Evolutionary conservation across 23 tunicate species (phyloP).

Genomic region (Styela clava): DNA sequence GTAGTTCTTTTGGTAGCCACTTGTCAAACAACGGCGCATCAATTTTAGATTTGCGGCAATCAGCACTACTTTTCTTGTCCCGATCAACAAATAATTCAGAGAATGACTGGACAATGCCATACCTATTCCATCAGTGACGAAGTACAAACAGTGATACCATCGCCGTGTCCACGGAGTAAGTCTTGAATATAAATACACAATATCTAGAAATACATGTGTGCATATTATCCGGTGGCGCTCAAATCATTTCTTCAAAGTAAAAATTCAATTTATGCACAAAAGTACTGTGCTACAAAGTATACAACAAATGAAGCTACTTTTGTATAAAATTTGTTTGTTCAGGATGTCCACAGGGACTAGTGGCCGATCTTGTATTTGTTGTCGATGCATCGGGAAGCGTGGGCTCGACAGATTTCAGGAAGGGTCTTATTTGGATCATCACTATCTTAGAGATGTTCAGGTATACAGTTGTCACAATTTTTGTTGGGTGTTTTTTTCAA

Average conservation of each 20-base stretch:
- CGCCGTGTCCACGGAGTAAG: constrained; percentile 4
- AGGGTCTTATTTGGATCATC: constrained; percentile 10
- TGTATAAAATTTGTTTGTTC: too few species aligned
- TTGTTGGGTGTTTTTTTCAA: not conserved
- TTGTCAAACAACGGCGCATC: too few species aligned
- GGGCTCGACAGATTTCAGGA: not conserved
- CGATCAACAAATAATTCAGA: not conserved
- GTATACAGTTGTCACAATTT: not conserved
- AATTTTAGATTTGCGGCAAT: constrained; percentile 14
- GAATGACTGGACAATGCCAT: constrained; percentile 22
- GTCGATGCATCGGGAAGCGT: constrained; percentile 30
- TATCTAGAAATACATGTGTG: too few species aligned
- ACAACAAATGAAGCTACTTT: too few species aligned
- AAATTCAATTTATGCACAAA: too few species aligned
- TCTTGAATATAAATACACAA: too few species aligned
- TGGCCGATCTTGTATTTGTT: constrained; percentile 21
- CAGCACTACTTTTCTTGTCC: constrained; percentile 13
- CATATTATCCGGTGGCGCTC: too few species aligned
- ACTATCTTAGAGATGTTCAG: constrained; percentile 11
- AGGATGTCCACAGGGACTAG: constrained; percentile 21
- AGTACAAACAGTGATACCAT: not conserved
- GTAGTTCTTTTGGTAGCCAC: too few species aligned
- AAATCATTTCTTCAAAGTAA: too few species aligned
- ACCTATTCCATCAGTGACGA: not conserved
- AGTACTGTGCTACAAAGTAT: too few species aligned